Conservation (phyloP, 2,797 vertebrate genomes). For the Rhincodon typus region DNA sequence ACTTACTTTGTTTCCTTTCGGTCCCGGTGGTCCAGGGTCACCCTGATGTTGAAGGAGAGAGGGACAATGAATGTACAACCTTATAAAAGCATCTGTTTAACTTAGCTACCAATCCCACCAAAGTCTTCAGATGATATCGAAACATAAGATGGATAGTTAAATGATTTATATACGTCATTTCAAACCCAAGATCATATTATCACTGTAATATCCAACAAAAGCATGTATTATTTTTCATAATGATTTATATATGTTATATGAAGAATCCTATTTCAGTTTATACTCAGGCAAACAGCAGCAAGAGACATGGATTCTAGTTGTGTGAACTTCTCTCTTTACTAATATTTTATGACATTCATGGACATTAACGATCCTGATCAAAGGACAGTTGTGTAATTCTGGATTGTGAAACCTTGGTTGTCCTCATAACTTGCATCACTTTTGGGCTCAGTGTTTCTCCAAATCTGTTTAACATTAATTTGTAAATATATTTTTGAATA, state of each 20-base stretch:
- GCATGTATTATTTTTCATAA: not conserved
- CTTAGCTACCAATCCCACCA: not conserved
- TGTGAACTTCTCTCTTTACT: not conserved
- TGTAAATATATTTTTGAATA: not conserved
- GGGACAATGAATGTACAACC: not conserved
- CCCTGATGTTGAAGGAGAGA: slow-evolving; percentile 58
- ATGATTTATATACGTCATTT: not conserved
- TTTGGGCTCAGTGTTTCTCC: not conserved
- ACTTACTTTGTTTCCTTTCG: slow-evolving; percentile 79
- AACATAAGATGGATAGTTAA: not conserved
- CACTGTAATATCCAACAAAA: not conserved
- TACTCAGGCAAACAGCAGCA: not conserved
- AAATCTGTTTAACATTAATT: not conserved
- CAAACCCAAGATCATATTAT: not conserved
- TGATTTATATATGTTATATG: too few relatives aligned
- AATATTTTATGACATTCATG: not conserved
- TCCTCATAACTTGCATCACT: not conserved
- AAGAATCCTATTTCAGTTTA: not conserved
- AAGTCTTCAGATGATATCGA: not conserved
- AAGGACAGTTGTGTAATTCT: not conserved
- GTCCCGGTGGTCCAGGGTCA: slow-evolving; percentile 65
- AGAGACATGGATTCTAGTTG: not conserved
- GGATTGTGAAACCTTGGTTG: not conserved
- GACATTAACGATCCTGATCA: not conserved
- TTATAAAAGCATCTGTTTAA: not conserved